Evolutionary conservation across 2,888 invertebrate species (phyloP).

Genomic region (Drosophila pseudotalamancana): DNA sequence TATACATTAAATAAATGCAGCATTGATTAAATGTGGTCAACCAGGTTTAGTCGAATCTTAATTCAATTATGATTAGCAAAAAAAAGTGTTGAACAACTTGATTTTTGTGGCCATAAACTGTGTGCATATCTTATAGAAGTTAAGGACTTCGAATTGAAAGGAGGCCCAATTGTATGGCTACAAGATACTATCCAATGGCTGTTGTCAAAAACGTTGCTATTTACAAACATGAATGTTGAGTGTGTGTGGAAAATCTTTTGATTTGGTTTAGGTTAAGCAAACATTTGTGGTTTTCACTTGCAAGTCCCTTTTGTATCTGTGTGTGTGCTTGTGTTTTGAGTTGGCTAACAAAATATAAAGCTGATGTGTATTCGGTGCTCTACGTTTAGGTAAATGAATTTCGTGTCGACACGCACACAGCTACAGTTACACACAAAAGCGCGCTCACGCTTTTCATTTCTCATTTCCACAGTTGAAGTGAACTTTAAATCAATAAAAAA

Average conservation of each 20-base stretch:
- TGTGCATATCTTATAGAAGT: neutral
- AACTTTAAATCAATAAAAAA: constrained; percentile 75
- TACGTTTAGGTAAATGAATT: constrained; percentile 68
- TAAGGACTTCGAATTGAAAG: neutral
- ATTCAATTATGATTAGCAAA: too few species aligned
- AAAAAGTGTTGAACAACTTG: too few species aligned
- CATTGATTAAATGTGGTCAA: too few species aligned
- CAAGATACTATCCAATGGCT: constrained; percentile 22
- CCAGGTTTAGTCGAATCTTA: too few species aligned
- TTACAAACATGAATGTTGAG: constrained; percentile 21
- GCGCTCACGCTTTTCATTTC: constrained; percentile 30
- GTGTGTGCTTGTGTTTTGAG: neutral
- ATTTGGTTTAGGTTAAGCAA: constrained; percentile 48
- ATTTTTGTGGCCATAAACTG: too few species aligned
- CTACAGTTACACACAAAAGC: constrained; percentile 28
- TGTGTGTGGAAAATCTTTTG: constrained; percentile 37
- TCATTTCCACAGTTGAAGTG: constrained; percentile 42
- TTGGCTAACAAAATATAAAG: constrained; percentile 38
- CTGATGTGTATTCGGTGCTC: constrained; percentile 20
- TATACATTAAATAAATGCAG: too few species aligned
- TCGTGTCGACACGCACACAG: constrained; percentile 55
- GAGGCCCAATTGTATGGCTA: neutral
- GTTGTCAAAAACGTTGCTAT: constrained; percentile 26
- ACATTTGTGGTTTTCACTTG: constrained; percentile 47
- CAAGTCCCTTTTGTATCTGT: constrained; percentile 10